phyloP scores from a whole-genome alignment of 2,888 invertebrate genomes.

The Spilosoma lubricipeda region DNA sequence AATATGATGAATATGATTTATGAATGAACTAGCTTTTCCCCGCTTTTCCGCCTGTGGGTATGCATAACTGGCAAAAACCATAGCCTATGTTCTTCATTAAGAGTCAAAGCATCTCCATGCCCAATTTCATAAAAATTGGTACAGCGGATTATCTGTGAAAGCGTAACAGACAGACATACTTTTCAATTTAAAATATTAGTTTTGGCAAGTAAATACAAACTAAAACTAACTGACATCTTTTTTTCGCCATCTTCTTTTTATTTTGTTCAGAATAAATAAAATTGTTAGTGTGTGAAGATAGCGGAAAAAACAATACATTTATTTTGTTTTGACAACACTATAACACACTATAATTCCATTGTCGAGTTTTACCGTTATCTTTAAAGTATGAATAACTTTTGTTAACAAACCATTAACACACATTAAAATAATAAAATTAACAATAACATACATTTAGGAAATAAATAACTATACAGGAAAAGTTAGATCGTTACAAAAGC shows the following conservation, averaged over 20 bases:
- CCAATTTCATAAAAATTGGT: no score
- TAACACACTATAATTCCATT: background rate
- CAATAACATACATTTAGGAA: background rate
- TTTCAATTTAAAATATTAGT: no score
- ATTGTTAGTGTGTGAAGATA: background rate
- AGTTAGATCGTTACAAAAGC: slow-evolving; percentile 30
- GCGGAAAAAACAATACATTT: background rate
- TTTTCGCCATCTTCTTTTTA: background rate
- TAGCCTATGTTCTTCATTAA: no score
- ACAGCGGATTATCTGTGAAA: no score
- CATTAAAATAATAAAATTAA: background rate
- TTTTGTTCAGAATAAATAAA: background rate
- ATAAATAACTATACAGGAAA: background rate
- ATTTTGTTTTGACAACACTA: no score
- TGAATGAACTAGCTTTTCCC: background rate
- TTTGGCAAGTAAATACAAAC: background rate
- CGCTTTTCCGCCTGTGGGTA: no score
- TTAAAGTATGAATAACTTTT: background rate
- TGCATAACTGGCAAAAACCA: no score
- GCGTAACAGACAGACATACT: no score
- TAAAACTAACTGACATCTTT: background rate
- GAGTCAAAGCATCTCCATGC: no score
- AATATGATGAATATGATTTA: background rate
- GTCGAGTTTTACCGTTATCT: background rate
- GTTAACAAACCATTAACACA: background rate